Percentiles rank a stretch among this genome's conserved stretches.
Evolutionary conservation across 2,113 vertebrate genomes (phyloP).

Genomic region (Arizona elegans): DNA sequence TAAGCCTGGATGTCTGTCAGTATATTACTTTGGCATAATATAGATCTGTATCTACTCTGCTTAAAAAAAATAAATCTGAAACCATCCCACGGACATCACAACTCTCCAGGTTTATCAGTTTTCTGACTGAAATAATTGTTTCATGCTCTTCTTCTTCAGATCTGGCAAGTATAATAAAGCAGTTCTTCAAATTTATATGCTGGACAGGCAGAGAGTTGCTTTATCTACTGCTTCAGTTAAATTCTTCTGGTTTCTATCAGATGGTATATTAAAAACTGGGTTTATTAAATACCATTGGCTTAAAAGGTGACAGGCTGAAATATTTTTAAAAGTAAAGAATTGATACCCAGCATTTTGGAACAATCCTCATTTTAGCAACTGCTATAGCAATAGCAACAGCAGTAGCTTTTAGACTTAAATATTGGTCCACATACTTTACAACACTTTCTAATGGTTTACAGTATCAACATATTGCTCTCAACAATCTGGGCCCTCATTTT

Average conservation of each 20-base stretch:
- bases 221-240: conserved; percentile 61
- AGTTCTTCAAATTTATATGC: conserved; percentile 57
- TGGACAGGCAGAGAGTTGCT: conserved; percentile 49
- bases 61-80: conserved; percentile 35
- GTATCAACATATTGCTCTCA: neutral
- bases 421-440: neutral
- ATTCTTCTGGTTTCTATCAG: conserved; percentile 47
- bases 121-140: conserved; percentile 50
- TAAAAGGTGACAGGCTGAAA: conserved; percentile 53
- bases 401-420: neutral
- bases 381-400: neutral
- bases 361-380: neutral
- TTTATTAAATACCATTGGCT: conserved; percentile 48
- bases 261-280: conserved; percentile 48
- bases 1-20: conserved; percentile 35
- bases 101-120: conserved; percentile 30
- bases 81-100: conserved; percentile 2
- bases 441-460: neutral
- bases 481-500: neutral
- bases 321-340: conserved; percentile 64
- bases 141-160: conserved; percentile 36
- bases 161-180: conserved; percentile 39
- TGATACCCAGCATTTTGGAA: conserved; percentile 44
- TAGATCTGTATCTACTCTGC: conserved; percentile 4
- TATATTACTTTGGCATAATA: conserved; percentile 49